Percentiles rank a stretch among this genome's conserved stretches.
Conservation (phyloP, 2,113 vertebrate species). For the Eclectus roratus region DNA sequence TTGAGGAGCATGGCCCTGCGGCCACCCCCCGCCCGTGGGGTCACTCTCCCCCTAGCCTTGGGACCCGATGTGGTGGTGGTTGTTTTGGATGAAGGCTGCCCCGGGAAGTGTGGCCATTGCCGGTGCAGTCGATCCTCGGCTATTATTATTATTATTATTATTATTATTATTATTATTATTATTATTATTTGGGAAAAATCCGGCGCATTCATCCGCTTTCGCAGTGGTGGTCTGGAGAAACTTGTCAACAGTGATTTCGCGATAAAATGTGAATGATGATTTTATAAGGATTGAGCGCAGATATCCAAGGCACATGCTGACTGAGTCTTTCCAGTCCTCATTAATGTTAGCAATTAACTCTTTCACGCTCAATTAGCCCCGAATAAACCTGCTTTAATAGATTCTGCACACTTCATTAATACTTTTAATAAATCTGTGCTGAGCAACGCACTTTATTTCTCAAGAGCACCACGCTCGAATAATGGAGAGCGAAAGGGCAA, state of each 20-base stretch:
- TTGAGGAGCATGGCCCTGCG: background rate
- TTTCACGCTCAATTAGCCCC: slow-evolving; percentile 74
- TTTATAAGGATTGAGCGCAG: slow-evolving; percentile 53
- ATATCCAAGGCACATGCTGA: slow-evolving; percentile 45
- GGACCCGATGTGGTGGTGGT: background rate
- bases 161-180: background rate
- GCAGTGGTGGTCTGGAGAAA: background rate
- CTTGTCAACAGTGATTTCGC: slow-evolving; percentile 51
- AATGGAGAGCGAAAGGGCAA: background rate
- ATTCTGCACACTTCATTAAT: slow-evolving; percentile 74
- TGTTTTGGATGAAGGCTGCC: background rate
- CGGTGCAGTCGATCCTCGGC: background rate
- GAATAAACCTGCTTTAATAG: slow-evolving; percentile 73
- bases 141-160: background rate
- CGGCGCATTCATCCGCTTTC: background rate
- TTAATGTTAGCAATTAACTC: slow-evolving; percentile 75
- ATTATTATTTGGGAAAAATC: background rate
- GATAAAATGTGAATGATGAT: slow-evolving; percentile 61
- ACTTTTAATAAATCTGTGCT: slow-evolving; percentile 14
- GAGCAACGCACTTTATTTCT: slow-evolving; percentile 16
- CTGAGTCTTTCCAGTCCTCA: slow-evolving; percentile 60
- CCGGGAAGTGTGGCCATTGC: background rate
- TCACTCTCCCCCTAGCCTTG: background rate
- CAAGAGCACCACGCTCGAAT: background rate
- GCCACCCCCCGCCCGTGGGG: background rate